These are phyloP conservation scores for Nebria brevicollis DNA, from an alignment of 2,888 invertebrate genomes.

Conservation along the genomic window DNA sequence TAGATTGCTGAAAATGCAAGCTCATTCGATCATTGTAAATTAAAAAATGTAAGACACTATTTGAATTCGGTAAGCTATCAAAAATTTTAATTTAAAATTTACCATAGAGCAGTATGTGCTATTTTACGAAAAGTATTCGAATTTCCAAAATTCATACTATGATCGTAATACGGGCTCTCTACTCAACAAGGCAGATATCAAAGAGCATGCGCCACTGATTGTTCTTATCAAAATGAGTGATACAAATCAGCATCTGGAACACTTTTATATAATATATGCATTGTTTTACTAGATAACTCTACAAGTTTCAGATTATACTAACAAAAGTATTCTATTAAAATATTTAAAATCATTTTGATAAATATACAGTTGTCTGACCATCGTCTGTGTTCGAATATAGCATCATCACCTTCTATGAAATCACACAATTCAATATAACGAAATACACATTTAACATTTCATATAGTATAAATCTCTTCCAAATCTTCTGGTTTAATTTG, in stretches of 20 bases:
- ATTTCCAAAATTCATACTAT: slow-evolving; percentile 52
- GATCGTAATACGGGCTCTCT: slow-evolving; percentile 57
- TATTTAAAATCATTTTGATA: too few relatives aligned
- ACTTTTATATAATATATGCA: too few relatives aligned
- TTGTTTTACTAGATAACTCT: too few relatives aligned
- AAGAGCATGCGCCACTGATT: slow-evolving; percentile 51
- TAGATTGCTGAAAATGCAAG: slow-evolving; percentile 49
- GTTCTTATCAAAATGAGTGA: slow-evolving; percentile 52
- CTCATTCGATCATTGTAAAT: slow-evolving; percentile 51
- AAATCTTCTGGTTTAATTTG: slow-evolving; percentile 67
- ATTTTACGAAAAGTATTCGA: slow-evolving; percentile 51
- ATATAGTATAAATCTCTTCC: slow-evolving; percentile 87
- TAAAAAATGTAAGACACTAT: slow-evolving; percentile 56
- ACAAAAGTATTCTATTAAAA: too few relatives aligned
- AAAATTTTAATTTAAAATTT: slow-evolving; percentile 54
- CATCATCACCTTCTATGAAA: slow-evolving; percentile 86
- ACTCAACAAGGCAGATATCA: slow-evolving; percentile 49
- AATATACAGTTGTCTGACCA: too few relatives aligned
- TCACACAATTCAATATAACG: slow-evolving; percentile 82
- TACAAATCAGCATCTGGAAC: slow-evolving; percentile 50
- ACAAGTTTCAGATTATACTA: too few relatives aligned
- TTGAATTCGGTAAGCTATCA: slow-evolving; percentile 56
- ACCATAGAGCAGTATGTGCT: slow-evolving; percentile 49
- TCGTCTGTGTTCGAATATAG: slow-evolving; percentile 61
- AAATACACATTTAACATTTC: slow-evolving; percentile 81